Percentiles rank a stretch among this genome's conserved stretches.
Conservation (phyloP, 2,113 vertebrate species). For the Pimephales promelas region DNA sequence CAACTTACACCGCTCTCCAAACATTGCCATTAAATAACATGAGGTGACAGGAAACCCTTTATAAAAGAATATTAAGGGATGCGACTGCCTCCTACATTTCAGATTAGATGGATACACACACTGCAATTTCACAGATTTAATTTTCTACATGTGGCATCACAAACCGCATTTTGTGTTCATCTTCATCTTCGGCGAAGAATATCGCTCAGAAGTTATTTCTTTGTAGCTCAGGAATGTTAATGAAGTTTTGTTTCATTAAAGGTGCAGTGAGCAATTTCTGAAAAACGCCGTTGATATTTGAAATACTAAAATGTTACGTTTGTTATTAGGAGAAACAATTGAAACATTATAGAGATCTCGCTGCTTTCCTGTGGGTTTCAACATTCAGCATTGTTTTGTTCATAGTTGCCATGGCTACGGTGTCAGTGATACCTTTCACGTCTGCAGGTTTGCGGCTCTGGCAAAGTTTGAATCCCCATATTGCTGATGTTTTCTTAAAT, state of each 20-base stretch:
- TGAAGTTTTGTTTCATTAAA: not conserved
- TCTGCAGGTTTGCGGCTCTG: not conserved
- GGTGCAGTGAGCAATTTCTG: no score
- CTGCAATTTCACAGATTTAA: not conserved
- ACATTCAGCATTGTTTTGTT: not conserved
- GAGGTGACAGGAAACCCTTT: not conserved
- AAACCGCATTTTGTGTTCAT: not conserved
- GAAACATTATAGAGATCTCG: not conserved
- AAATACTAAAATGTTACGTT: not conserved
- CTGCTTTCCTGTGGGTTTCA: not conserved
- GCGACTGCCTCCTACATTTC: not conserved
- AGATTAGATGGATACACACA: not conserved
- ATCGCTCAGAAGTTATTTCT: not conserved
- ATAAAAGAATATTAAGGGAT: slow-evolving; percentile 28
- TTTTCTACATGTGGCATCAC: not conserved
- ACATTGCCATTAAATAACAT: not conserved
- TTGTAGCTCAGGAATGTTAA: not conserved
- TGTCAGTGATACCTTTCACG: not conserved
- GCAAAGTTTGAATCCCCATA: not conserved
- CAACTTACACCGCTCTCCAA: slow-evolving; percentile 13
- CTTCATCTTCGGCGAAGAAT: not conserved
- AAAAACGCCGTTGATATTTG: no score
- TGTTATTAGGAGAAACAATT: not conserved
- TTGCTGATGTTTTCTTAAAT: not conserved
- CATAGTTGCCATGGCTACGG: not conserved